Conservation (phyloP, 1,140 invertebrate genomes). For the Neodiprion virginianus region DNA sequence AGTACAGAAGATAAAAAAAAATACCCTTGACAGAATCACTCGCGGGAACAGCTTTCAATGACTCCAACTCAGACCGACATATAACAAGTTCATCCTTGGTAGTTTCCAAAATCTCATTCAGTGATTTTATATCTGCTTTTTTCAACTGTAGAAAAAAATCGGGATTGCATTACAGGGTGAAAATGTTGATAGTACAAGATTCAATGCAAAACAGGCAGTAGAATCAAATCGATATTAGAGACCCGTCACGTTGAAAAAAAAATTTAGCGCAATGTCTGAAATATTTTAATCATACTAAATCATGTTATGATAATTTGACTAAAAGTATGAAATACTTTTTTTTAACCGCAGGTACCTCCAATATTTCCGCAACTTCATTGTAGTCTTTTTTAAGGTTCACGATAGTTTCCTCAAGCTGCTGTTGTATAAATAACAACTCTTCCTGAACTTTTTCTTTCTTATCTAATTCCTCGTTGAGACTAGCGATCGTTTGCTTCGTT, state of each 20-base stretch:
- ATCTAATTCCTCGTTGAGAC: background rate
- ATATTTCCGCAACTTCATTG: slow-evolving; percentile 27
- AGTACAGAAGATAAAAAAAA: background rate
- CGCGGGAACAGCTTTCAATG: slow-evolving; percentile 36
- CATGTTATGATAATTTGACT: background rate
- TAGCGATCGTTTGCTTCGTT: slow-evolving; percentile 18
- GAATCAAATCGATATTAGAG: too few species aligned
- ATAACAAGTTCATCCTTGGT: slow-evolving; percentile 36
- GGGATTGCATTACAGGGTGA: background rate
- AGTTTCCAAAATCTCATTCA: slow-evolving; percentile 36
- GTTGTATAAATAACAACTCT: background rate
- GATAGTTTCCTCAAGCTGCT: slow-evolving; percentile 23
- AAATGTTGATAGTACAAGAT: too few species aligned
- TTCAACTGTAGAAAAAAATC: slow-evolving; percentile 28
- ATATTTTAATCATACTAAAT: too few species aligned
- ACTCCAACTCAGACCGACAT: slow-evolving; percentile 38
- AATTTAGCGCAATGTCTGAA: too few species aligned
- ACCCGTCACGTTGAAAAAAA: too few species aligned
- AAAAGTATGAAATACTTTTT: background rate
- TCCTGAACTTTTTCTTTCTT: background rate
- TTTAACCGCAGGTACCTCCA: slow-evolving; percentile 18
- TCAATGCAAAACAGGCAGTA: too few species aligned
- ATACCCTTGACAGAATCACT: slow-evolving; percentile 42
- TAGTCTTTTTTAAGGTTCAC: slow-evolving; percentile 20
- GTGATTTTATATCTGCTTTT: slow-evolving; percentile 31